Percentiles rank a stretch among this genome's conserved stretches.
Evolutionary conservation across 2,113 vertebrate genomes (phyloP).

Genomic region (Thymallus thymallus): DNA sequence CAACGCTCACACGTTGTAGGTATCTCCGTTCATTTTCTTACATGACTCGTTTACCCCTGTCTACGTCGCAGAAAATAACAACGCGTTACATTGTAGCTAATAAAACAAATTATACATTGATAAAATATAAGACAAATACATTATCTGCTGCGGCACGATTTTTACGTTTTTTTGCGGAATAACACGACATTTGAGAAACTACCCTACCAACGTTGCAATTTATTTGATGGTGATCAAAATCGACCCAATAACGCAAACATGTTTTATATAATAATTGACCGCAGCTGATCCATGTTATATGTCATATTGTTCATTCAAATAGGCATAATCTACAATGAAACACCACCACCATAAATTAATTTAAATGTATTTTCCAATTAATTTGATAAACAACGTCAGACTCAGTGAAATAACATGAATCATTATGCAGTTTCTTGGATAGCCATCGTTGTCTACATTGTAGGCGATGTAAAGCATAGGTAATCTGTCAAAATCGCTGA

Average conservation of each 20-base stretch:
- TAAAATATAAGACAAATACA: not conserved
- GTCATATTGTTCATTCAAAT: not conserved
- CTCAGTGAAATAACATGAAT: not conserved
- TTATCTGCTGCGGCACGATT: not conserved
- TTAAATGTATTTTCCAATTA: not conserved
- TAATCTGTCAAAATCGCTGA: conserved; percentile 30
- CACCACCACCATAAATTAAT: not conserved
- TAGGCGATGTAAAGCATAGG: not conserved
- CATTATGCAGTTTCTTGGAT: not conserved
- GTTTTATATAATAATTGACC: not conserved
- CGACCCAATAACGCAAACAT: not conserved
- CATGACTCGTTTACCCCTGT: no score
- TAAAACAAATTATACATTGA: not conserved
- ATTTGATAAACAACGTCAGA: not conserved
- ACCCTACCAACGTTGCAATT: not conserved
- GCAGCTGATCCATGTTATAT: not conserved
- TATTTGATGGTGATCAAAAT: not conserved
- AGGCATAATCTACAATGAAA: not conserved
- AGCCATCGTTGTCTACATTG: not conserved
- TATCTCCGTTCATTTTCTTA: not conserved
- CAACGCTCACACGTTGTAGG: not conserved
- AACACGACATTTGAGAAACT: not conserved
- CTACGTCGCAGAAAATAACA: not conserved
- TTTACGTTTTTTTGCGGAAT: not conserved
- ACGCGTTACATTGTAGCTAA: not conserved